Conservation (phyloP, 1,140 invertebrate genomes). For the Zaprionus inermis region DNA sequence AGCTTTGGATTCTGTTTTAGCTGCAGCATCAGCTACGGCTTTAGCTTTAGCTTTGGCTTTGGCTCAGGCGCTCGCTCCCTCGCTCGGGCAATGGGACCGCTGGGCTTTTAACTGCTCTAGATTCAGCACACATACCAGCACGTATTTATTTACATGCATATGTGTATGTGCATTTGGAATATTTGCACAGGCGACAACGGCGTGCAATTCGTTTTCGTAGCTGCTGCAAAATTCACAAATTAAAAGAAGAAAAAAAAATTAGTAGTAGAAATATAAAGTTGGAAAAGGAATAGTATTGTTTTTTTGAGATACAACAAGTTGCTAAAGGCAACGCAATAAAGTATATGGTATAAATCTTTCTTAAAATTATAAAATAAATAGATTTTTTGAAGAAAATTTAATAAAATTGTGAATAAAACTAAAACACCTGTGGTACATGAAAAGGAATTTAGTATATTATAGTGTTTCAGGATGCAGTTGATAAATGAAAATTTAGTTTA, state of each 20-base stretch:
- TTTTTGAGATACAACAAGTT: no score
- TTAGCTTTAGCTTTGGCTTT: constrained; percentile 23
- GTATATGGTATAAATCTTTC: no score
- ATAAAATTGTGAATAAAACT: no score
- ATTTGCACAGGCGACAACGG: constrained; percentile 53
- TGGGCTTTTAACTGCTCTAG: constrained; percentile 79
- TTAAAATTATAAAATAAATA: no score
- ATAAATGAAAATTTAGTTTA: no score
- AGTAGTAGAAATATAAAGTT: not conserved
- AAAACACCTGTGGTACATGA: no score
- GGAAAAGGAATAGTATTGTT: no score
- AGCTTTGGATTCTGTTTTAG: constrained; percentile 44
- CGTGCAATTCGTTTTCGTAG: not conserved
- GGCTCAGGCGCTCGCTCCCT: constrained; percentile 6
- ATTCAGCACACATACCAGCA: constrained; percentile 52
- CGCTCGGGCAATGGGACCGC: constrained; percentile 44
- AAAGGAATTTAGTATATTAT: not conserved
- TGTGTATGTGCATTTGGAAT: constrained; percentile 18
- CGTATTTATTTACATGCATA: constrained; percentile 16
- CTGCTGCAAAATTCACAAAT: no score
- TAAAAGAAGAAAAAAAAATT: not conserved
- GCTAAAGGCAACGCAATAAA: no score
- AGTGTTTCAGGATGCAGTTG: no score
- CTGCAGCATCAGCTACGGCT: constrained; percentile 11
- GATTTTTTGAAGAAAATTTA: no score